These are phyloP conservation scores for Leuctra nigra DNA, from an alignment of 2,888 invertebrate species.

Conservation along the genomic window DNA sequence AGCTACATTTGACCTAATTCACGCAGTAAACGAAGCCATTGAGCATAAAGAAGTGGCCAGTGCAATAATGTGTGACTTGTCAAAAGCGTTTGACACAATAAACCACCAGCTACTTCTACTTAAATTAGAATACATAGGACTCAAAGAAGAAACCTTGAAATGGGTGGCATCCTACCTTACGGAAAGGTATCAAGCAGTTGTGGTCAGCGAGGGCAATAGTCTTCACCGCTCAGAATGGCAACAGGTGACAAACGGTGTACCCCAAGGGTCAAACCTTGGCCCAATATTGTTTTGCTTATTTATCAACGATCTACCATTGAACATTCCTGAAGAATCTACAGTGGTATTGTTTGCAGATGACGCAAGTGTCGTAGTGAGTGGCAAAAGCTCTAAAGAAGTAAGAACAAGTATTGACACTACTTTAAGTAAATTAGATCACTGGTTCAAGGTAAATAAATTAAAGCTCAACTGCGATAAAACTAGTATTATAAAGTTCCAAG, in stretches of 20 bases:
- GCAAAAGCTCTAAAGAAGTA: neutral
- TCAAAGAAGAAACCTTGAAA: neutral
- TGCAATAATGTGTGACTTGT: constrained; percentile 5
- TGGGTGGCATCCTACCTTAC: constrained; percentile 1
- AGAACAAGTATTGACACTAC: neutral
- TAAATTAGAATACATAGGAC: neutral
- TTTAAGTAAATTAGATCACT: neutral
- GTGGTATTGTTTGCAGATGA: constrained; percentile 1
- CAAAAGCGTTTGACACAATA: constrained; percentile 14
- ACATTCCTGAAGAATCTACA: neutral
- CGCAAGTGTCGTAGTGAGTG: neutral
- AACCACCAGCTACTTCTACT: neutral
- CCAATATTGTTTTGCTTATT: neutral
- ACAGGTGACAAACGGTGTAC: neutral
- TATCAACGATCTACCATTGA: neutral
- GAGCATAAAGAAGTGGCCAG: neutral
- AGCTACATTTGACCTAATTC: constrained; percentile 1
- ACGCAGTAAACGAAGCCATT: neutral
- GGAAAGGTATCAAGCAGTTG: constrained; percentile 1
- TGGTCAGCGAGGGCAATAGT: neutral
- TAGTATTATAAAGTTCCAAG: neutral
- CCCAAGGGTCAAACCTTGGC: neutral
- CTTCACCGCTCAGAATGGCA: neutral
- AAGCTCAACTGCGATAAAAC: neutral
- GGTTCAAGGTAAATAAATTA: neutral